Evolutionary conservation across 92 coral and sea anemone genomes (phyloP), one percentile per base, ranked within the genome.

Genomic region (Actinernus sp.): DNA sequence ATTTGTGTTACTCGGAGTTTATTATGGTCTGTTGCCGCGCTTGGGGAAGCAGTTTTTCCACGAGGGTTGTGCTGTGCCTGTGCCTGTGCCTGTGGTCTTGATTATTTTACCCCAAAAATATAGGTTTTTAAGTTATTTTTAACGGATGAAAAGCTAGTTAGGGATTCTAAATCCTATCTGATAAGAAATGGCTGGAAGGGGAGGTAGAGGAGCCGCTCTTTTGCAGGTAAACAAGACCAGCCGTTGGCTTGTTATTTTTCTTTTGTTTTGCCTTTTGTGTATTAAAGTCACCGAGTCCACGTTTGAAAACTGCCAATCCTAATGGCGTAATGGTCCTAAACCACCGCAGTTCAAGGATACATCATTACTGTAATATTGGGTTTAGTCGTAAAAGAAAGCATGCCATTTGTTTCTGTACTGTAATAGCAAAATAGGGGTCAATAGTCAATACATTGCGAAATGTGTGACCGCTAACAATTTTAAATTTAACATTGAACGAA

Each of bases 181-280:
- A 19, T 26, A 28, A 41, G 32, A 57, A 24, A 93, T 93, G 98
- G 93, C 98, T 19, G 98, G 98, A 28, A 80, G 98, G 23, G 98
- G 98, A 17, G 98, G 98, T 61, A 90, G 98, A 26, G 98, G 98
- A 30, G 96, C 98, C 3, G 96, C 95, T 8, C 91, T 93, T 36
- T 60, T 93, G 72, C 96, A 93, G 96, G 98, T 89, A 85, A 57
- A 37, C 24, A n/a, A n/a, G n/a, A n/a, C n/a, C n/a, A n/a, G n/a
- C n/a, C n/a, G n/a, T n/a, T n/a, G n/a, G n/a, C n/a, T n/a, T n/a
- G n/a, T n/a, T n/a, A n/a, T n/a, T n/a, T n/a, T n/a, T n/a, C n/a
- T n/a, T n/a, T n/a, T n/a, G n/a, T n/a, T n/a, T n/a, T n/a, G n/a
- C n/a, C n/a, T n/a, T n/a, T n/a, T n/a, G n/a, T n/a, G n/a, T n/a